phyloP scores from a whole-genome alignment of 2,113 vertebrate species.

The Sander lucioperca region DNA sequence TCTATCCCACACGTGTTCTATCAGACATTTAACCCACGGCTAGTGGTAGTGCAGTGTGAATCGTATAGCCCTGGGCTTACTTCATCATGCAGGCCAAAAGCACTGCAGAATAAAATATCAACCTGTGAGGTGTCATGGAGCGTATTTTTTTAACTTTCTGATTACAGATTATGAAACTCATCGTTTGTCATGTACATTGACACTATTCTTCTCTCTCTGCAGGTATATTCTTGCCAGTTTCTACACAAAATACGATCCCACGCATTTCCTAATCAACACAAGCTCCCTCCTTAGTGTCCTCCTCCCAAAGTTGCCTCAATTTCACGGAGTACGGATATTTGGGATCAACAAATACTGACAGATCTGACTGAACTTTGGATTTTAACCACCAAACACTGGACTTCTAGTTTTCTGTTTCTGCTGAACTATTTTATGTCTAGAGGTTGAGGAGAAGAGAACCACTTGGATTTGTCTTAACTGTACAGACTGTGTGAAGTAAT shows the following conservation, averaged over 20 bases:
- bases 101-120: too few relatives aligned
- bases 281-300: conserved; percentile 91
- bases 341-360: conserved; percentile 95
- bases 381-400: conserved; percentile 49
- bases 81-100: too few relatives aligned
- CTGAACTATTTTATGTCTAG: conserved; percentile 41
- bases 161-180: background rate
- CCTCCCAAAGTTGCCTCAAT: conserved; percentile 94
- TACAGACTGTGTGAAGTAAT: conserved; percentile 44
- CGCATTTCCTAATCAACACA: conserved; percentile 93
- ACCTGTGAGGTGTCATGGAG: background rate
- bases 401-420: conserved; percentile 24
- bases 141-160: background rate
- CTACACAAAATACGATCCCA: conserved; percentile 94
- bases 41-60: too few relatives aligned
- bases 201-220: conserved; percentile 29
- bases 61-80: too few relatives aligned
- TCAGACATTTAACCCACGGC: too few relatives aligned
- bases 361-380: conserved; percentile 39
- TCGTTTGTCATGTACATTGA: background rate
- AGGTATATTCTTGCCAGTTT: conserved; percentile 96
- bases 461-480: conserved; percentile 31
- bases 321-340: conserved; percentile 94
- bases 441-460: conserved; percentile 28
- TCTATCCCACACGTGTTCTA: too few relatives aligned